Base-by-base conservation (phyloP, 1,140 invertebrate species). In the Bombus picipes region DNA sequence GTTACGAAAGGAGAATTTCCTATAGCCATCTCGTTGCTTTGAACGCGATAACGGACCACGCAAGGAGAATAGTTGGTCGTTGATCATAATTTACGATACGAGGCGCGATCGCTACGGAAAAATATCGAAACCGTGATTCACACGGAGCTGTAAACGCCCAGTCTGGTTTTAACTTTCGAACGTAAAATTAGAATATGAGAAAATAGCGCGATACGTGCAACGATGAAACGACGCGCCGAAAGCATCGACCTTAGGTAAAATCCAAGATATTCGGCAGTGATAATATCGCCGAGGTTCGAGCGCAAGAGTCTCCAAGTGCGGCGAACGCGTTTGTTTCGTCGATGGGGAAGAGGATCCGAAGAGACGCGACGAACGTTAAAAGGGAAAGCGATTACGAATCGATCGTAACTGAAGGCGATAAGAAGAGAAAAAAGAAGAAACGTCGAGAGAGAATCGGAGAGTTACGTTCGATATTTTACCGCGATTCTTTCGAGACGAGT, bases 401-500 rank as follows among this genome's bases (percentile, higher is more conserved):
- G 57, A 59, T 28, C 3, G 28, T 28, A 62, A n/a, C 28, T 0
- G 3, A 28, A n/a, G 12, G 10, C 13, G n/a, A 65, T 2, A 6
- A 15, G 0, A 18, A 13, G 8, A 4, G 34, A 9, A 37, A 18
- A 1, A 18, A 1, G 65, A 22, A 37, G 18, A 68, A 32, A 6
- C 0, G 5, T 9, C 5, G n/a, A 15, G n/a, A 15, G n/a, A 43
- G 47, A 76, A 37, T 22, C 47, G 47, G 47, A 53, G 47, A 53
- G 1, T 22, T 53, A 28, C 41, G 12, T 57, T 28, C 41, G 57
- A 59, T 68, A 76, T 66, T 76, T 76, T 68, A 28, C 37, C 73
- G 32, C 22, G 62, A 75, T 83, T 37, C 25, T 28, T 32, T 76
- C 81, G 66, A 28, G 43, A 53, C n/a, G n/a, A 57, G 72, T 28